These are phyloP conservation scores for Halocaridina rubra DNA, from an alignment of 2,888 invertebrate species.

Conservation along the genomic window DNA sequence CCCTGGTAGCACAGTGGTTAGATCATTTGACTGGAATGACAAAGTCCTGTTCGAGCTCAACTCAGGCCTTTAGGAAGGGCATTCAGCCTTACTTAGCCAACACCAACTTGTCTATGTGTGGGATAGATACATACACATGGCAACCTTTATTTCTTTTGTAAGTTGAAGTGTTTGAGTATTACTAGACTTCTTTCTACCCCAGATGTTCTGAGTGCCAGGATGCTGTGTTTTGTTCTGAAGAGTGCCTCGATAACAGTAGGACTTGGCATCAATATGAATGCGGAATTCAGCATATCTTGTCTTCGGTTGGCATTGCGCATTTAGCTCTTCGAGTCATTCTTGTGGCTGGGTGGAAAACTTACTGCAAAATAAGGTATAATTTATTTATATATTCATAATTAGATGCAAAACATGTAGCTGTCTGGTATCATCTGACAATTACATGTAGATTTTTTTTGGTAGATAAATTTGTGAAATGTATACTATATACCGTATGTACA, in stretches of 20 bases:
- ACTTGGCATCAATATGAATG: constrained; percentile 81
- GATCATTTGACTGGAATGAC: no score
- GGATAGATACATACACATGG: no score
- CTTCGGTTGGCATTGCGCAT: constrained; percentile 82
- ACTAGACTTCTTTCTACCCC: no score
- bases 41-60: no score
- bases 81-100: no score
- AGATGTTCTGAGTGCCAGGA: constrained; percentile 78
- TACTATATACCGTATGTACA: not conserved
- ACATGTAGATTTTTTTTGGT: not conserved
- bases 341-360: constrained; percentile 67
- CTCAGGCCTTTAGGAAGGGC: no score
- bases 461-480: not conserved
- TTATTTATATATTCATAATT: not conserved
- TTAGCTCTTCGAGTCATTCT: constrained; percentile 80
- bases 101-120: no score
- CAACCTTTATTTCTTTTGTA: no score
- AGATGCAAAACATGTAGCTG: not conserved
- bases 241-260: constrained; percentile 74
- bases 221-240: constrained; percentile 77
- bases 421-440: not conserved
- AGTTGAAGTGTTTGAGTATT: no score
- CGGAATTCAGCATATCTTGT: constrained; percentile 75
- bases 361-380: constrained; percentile 40
- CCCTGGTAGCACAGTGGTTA: no score